Base-by-base conservation (phyloP, 1,140 invertebrate species). In the Trypoxylus dichotomus region DNA sequence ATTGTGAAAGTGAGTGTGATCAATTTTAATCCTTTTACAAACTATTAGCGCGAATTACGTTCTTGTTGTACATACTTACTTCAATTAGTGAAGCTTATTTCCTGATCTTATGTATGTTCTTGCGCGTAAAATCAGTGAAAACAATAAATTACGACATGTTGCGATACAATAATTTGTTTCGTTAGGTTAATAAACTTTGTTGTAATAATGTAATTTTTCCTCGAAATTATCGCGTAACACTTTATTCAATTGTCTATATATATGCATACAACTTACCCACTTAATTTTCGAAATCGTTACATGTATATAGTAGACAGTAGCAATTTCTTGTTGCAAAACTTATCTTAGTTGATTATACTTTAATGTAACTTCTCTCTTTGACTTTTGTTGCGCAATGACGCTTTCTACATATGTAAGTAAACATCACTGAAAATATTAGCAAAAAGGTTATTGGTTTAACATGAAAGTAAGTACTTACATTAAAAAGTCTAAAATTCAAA, bases 321-420 rank as follows among this genome's bases (percentile, higher is more conserved):
- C 60, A 68, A 68, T 68, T 68, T 29, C 21, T 13, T 10, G 27
- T 68, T 68, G 60, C 60, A 68, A 68, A 68, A 68, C 60, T 68
- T 68, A 68, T 68, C 60, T 68, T 15, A 24, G 19, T 27, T 27
- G 60, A 68, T 68, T 68, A 24, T 24, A 13, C 24, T 27, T 68
- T 24, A 29, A 68, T 13, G 60, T 54, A 54, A 2, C 15, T 68
- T 24, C 15, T 27, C 60, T 68, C 60, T 15, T 10, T 25, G 13
- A 24, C 24, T 11, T 27, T 29, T 11, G 7, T 68, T 25, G 27
- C 24, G 21, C 24, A 68, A 68, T 1, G 13, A 7, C 21, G 15
- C 60, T 68, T 68, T 68, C 60, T 68, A n/a, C n/a, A n/a, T n/a
- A 68, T 10, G 19, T 68, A 24, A 68, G 27, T 68, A 68, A 54